Evolutionary conservation across 2,113 vertebrate genomes (phyloP).

Genomic region (Melanerpes aurifrons): DNA sequence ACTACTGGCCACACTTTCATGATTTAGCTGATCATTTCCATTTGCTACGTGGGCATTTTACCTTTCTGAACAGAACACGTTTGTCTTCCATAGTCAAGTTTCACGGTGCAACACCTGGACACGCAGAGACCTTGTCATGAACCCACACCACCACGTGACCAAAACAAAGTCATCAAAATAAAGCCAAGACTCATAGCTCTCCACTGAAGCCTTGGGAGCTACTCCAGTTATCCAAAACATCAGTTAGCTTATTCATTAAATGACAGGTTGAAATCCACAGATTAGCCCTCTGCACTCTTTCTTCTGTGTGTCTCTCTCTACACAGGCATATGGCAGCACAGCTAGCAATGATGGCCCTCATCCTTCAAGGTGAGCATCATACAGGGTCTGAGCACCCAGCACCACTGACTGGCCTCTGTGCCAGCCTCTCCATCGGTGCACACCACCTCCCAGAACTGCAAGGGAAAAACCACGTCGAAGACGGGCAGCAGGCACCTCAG

Average conservation of each 20-base stretch:
- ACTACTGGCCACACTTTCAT: neutral
- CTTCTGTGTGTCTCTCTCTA: neutral
- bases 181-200: neutral
- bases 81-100: neutral
- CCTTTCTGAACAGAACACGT: neutral
- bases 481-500: neutral
- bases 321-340: neutral
- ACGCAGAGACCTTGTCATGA: accelerated
- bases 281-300: neutral
- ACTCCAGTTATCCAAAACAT: neutral
- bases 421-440: neutral
- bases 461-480: neutral
- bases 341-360: neutral
- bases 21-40: neutral
- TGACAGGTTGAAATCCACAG: neutral
- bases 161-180: neutral
- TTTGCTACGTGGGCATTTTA: neutral
- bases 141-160: neutral
- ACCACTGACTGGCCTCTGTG: neutral
- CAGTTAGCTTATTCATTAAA: neutral
- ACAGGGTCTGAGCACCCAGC: neutral
- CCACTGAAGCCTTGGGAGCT: neutral
- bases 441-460: neutral
- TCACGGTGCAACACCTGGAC: neutral
- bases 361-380: constrained; percentile 17